Percentiles rank a stretch among this genome's conserved stretches.
These are phyloP conservation scores for Hydrolagus affinis DNA, from an alignment of 2,113 vertebrate genomes.

Conservation along the genomic window DNA sequence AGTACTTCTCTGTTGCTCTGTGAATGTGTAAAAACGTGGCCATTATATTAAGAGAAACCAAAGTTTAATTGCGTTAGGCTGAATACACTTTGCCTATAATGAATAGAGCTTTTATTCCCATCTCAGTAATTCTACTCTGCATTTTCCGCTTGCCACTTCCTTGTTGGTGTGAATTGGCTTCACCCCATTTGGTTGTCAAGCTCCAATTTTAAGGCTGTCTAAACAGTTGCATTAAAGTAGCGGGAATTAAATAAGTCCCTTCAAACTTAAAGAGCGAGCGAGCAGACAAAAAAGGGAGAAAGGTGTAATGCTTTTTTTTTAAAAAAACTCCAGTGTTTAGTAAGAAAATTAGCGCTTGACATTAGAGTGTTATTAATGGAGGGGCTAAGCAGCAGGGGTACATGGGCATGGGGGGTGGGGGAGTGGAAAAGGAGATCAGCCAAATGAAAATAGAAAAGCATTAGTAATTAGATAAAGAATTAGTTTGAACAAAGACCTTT, in stretches of 20 bases:
- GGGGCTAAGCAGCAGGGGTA: too few species aligned
- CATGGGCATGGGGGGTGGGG: background rate
- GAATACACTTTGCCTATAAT: conserved; percentile 13
- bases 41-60: conserved; percentile 16
- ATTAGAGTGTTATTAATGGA: too few species aligned
- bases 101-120: conserved; percentile 22
- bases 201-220: background rate
- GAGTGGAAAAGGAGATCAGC: conserved; percentile 13
- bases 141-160: conserved; percentile 14
- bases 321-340: too few species aligned
- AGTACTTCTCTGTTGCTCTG: conserved; percentile 6
- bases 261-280: too few species aligned
- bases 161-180: conserved; percentile 30
- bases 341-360: too few species aligned
- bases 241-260: conserved; percentile 13
- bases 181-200: conserved; percentile 12
- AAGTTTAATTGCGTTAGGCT: conserved; percentile 16
- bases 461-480: conserved; percentile 28
- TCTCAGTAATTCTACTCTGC: background rate
- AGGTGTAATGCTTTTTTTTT: too few species aligned
- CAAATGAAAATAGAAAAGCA: conserved; percentile 16
- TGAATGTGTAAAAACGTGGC: conserved; percentile 13
- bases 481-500: conserved; percentile 29
- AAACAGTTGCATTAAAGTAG: conserved; percentile 20
- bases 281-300: too few species aligned